Evolutionary conservation across 1,140 invertebrate genomes (phyloP), one percentile per base, ranked within the genome.

Genomic region (Piezodorus guildinii): DNA sequence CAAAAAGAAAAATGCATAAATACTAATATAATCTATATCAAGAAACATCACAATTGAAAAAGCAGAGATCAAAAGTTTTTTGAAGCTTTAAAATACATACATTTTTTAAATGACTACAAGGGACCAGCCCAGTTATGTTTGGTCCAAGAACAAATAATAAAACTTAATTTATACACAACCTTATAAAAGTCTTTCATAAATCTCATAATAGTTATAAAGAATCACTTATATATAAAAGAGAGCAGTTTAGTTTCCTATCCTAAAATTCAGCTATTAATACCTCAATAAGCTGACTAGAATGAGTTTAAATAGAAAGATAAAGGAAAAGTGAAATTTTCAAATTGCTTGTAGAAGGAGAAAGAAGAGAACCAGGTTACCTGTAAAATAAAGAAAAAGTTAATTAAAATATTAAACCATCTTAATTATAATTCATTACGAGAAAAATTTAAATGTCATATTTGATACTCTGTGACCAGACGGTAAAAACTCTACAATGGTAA

Each of bases 251-350:
- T 12, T 39, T 39, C 12, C 46, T 49, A 49, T 21, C n/a, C n/a
- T 21, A 19, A 49, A 49, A 49, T 49, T 49, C 46, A 49, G 46
- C 46, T 49, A 49, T 49, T 49, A 49, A 19, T 19, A 19, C 12
- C n/a, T 21, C 46, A 49, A 49, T 49, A 49, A 3, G 21, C 46
- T 49, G 46, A 49, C 46, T 49, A 49, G 46, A 49, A 49, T 49
- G 21, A 49, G 21, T 19, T 49, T 49, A 21, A 21, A 49, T 19
- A 5, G 21, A 21, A 49, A 49, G 46, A 21, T 19, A 49, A 21
- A 49, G 21, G 2, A 49, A 49, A 21, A n/a, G 46, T 49, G 10
- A 14, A 19, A 49, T n/a, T 6, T 19, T 49, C 1, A 21, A 49
- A 49, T 49, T 49, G 2, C 17, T 10, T 14, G 34, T 10, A 39